A percentile compares a stretch with the other conserved stretches of the same genome.
phyloP scores from a whole-genome alignment of 2,113 vertebrate genomes.

The Callorhinus ursinus region DNA sequence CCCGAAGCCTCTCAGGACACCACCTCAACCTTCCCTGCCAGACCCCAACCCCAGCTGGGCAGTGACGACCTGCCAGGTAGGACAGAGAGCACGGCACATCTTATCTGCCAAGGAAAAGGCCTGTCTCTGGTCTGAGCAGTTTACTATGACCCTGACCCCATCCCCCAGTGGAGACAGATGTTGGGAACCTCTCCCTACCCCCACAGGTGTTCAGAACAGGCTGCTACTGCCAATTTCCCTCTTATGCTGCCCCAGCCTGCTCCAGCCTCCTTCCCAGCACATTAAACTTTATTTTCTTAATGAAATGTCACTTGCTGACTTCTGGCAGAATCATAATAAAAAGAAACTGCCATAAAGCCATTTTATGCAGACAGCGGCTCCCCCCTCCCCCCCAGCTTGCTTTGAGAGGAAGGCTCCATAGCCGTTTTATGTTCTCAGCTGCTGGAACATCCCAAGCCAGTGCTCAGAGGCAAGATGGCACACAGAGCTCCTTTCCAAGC shows the following conservation, averaged over 20 bases:
- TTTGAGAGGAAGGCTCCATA: slow-evolving; percentile 76
- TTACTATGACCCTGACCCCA: not conserved
- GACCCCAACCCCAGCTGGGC: not conserved
- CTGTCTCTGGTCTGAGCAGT: not conserved
- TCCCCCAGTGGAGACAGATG: slow-evolving; percentile 23
- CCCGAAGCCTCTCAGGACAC: not conserved
- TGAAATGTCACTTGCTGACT: slow-evolving; percentile 86
- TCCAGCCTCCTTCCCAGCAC: slow-evolving; percentile 82
- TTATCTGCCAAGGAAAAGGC: slow-evolving; percentile 12
- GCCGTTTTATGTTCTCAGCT: slow-evolving; percentile 85
- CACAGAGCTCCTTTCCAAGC: slow-evolving; percentile 61
- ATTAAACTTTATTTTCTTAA: slow-evolving; percentile 87
- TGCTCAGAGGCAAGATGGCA: slow-evolving; percentile 78
- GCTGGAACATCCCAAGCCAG: slow-evolving; percentile 84
- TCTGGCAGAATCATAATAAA: slow-evolving; percentile 85
- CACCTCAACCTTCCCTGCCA: not conserved
- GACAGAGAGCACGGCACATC: not conserved
- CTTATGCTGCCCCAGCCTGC: slow-evolving; percentile 72
- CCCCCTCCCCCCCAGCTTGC: slow-evolving; percentile 65
- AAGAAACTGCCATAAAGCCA: slow-evolving; percentile 84
- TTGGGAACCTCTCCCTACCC: slow-evolving; percentile 36
- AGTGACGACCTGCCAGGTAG: not conserved
- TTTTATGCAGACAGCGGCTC: slow-evolving; percentile 81
- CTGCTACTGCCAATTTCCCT: slow-evolving; percentile 58
- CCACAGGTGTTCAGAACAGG: slow-evolving; percentile 68